Evolutionary conservation across 2,113 vertebrate species (phyloP), one percentile per base, ranked within the genome.

Genomic region (Vimba vimba): DNA sequence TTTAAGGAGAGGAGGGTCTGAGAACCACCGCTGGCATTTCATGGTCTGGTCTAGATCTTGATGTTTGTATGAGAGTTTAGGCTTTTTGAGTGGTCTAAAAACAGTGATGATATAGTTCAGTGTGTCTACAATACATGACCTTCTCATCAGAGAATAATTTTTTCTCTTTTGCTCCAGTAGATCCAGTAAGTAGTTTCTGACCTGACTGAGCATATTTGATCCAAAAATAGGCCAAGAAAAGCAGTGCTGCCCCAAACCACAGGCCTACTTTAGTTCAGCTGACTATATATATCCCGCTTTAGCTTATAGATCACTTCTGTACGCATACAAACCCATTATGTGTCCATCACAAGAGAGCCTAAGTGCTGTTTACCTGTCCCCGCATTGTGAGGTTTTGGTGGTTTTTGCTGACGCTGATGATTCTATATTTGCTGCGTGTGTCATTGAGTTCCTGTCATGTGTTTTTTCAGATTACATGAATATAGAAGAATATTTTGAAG

Each of bases 401-500:
- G 74, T 76, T 85, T 39, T 4, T 81, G 13, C 62, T 76, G 60
- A 36, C 6, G 10, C 43, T 12, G 17, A 50, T 62, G 73, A 62
- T 62, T 33, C 36, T 52, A 69, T 82, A 6, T 59, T 83, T 71
- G 30, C 33, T 79, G 62, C 36, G 30, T 50, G 68, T 79, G 74
- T 73, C 39, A 83, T 62, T 84, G 50, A 75, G 83, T 71, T 80
- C 33, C 11, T 78, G 36, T 50, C 7, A 45, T 57, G 10, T 33
- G 68, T 74, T 82, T 57, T n/a, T 64, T 52, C 77, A 95, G 94
- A 91, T 95, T 94, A 91, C 95, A 95, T 94, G 93, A 79, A 90
- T 91, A 94, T 93, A 94, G 93, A 92, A 83, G 93, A 94, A 90
- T 88, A 91, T 90, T 73, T 92, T 93, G 93, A 94, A 94, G 94